Base-by-base conservation (phyloP, 1,140 invertebrate species). In the Piezodorus guildinii region DNA sequence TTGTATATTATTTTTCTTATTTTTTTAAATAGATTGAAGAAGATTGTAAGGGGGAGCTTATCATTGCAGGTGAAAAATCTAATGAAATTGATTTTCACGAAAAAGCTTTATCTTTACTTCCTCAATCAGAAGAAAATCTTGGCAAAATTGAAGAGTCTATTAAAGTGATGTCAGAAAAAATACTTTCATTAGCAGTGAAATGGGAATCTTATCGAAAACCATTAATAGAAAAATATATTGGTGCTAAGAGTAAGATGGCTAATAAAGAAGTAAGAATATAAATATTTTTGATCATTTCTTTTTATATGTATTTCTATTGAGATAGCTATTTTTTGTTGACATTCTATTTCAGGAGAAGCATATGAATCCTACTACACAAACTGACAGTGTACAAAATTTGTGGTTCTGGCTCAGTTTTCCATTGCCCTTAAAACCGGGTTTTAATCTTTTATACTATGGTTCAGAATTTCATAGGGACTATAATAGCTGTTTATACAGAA, bases 201-300 rank as follows among this genome's bases (percentile, higher is more conserved):
- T 90, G 87, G 87, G 83, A 87, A 65, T 78, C 81, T 66, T 82
- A 85, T 65, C 76, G 84, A 68, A 75, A 75, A 45, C 82, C 84
- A 16, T 73, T 88, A 15, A 77, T 87, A 62, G 74, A 83, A 65
- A 76, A 84, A 67, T 85, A 83, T 72, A 70, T 81, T 43, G 72
- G 77, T 62, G 76, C 84, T 54, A 79, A 80, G 70, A 77, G 80
- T 68, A 76, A 80, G 25, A 78, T 77, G 71, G 79, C 78, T n/a
- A 77, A 77, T 51, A 78, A 80, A 74, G 75, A 79, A 72, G 81
- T 83, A 14, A 65, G 27, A 45, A 23, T 17, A 4, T 12, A 52
- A 52, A 21, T 21, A 21, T 25, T 52, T 25, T 21, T 8, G 1
- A 30, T 3, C 27, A 30, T 4, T 8, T 30, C 27, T 16, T 51